These are phyloP conservation scores for Sphinx pinastri DNA, from an alignment of 2,888 invertebrate genomes.

Conservation along the genomic window DNA sequence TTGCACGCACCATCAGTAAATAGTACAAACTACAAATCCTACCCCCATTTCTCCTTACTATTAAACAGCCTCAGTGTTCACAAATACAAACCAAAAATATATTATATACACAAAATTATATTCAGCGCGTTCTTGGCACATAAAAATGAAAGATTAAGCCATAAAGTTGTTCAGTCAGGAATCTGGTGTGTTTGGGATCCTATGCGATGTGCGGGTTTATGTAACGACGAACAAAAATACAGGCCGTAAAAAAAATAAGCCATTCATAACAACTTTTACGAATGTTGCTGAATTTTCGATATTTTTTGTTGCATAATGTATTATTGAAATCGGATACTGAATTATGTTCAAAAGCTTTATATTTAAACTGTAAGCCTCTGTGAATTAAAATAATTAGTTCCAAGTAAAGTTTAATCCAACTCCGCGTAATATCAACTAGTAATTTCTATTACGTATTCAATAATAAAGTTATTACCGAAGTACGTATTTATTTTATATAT, in stretches of 20 bases:
- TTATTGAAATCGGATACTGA: not conserved
- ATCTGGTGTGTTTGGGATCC: slow-evolving; percentile 50
- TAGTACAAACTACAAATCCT: not conserved
- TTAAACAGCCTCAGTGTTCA: slow-evolving; percentile 27
- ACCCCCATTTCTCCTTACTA: not conserved
- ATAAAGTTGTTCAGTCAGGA: slow-evolving; percentile 42
- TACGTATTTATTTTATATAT: no score
- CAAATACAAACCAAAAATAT: not conserved
- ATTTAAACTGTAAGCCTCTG: no score
- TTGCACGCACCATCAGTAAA: not conserved
- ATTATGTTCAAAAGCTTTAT: not conserved
- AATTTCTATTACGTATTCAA: no score
- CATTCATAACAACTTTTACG: slow-evolving; percentile 38
- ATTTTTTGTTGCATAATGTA: not conserved
- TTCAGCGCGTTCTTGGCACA: slow-evolving; percentile 38
- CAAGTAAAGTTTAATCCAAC: no score
- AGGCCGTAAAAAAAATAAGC: slow-evolving; percentile 46
- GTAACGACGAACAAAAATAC: slow-evolving; percentile 51
- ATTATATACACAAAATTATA: slow-evolving; percentile 15
- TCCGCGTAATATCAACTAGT: no score
- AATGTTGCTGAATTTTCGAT: slow-evolving; percentile 24
- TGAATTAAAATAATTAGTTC: no score
- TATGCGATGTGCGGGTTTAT: slow-evolving; percentile 43
- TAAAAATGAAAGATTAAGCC: slow-evolving; percentile 50
- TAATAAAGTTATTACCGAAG: no score